Conservation (phyloP, 2,797 vertebrate genomes). For the Rhyacichthys aspro region DNA sequence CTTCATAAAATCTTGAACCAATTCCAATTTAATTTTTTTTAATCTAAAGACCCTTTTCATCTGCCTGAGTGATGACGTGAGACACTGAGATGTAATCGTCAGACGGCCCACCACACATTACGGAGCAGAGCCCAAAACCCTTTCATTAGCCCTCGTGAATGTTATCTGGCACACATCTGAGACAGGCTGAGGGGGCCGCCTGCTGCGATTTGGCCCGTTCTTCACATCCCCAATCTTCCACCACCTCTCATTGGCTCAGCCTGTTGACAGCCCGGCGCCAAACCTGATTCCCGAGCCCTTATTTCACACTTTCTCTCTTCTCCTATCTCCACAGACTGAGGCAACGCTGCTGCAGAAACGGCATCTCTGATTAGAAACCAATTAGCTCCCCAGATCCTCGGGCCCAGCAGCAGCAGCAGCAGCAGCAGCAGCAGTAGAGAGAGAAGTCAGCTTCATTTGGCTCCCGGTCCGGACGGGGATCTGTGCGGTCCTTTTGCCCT, state of each 20-base stretch:
- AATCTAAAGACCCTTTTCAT: not conserved
- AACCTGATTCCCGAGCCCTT: constrained; percentile 42
- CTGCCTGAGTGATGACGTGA: constrained; percentile 14
- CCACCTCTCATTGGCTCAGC: constrained; percentile 42
- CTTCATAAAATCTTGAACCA: constrained; percentile 21
- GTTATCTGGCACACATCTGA: constrained; percentile 60
- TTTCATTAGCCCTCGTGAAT: constrained; percentile 66
- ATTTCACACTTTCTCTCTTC: constrained; percentile 58
- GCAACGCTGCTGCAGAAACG: constrained; percentile 25
- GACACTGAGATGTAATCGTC: constrained; percentile 23
- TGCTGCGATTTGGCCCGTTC: constrained; percentile 57
- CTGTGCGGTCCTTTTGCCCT: constrained; percentile 8
- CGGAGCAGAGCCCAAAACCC: constrained; percentile 32
- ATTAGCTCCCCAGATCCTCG: constrained; percentile 59
- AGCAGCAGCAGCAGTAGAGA: constrained; percentile 30
- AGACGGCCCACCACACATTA: constrained; percentile 8
- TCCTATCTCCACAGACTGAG: constrained; percentile 53
- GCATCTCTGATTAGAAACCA: constrained; percentile 71
- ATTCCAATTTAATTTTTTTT: constrained; percentile 22
- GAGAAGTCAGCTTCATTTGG: constrained; percentile 35
- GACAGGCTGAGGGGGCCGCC: constrained; percentile 51
- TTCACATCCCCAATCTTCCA: constrained; percentile 25
- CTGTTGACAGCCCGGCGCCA: constrained; percentile 56
- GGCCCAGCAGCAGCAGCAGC: constrained; percentile 27
- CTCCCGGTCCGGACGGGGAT: constrained; percentile 30